phyloP scores from a whole-genome alignment of 1,140 invertebrate species.

The Scaptomyza pallida region DNA sequence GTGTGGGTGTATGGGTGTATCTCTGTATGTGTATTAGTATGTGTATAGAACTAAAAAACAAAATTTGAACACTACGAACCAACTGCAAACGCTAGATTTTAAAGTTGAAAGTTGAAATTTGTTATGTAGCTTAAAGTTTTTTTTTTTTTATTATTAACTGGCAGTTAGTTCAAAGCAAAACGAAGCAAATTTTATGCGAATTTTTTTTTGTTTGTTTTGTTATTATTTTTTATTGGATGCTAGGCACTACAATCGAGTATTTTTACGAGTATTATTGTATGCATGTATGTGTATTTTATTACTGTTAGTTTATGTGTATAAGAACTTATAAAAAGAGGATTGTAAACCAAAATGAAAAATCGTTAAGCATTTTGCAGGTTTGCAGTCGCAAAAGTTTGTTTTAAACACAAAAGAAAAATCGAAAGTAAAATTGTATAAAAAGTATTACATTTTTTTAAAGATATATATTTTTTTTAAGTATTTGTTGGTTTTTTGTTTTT shows the following conservation, averaged over 20 bases:
- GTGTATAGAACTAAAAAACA: slow-evolving; percentile 10
- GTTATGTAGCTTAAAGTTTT: slow-evolving; percentile 2
- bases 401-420: slow-evolving; percentile 1
- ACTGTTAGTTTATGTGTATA: slow-evolving; percentile 1
- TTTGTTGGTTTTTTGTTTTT: slow-evolving; percentile 11
- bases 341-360: too few species aligned
- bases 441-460: not conserved
- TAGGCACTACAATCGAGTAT: slow-evolving; percentile 32
- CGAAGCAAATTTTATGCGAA: slow-evolving; percentile 39
- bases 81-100: slow-evolving; percentile 34
- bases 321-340: not conserved
- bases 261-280: slow-evolving; percentile 10
- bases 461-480: slow-evolving; percentile 18
- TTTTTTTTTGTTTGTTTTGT: not conserved
- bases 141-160: too few species aligned
- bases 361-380: slow-evolving; percentile 4
- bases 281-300: slow-evolving; percentile 15
- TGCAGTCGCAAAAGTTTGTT: slow-evolving; percentile 9
- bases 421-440: not conserved
- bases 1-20: not conserved
- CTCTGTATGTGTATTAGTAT: slow-evolving; percentile 15
- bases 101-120: slow-evolving; percentile 19
- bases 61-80: slow-evolving; percentile 27
- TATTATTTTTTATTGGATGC: slow-evolving; percentile 22
- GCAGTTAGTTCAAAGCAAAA: slow-evolving; percentile 35